Conservation (phyloP, 2,113 vertebrate species). For the Proteles cristata region DNA sequence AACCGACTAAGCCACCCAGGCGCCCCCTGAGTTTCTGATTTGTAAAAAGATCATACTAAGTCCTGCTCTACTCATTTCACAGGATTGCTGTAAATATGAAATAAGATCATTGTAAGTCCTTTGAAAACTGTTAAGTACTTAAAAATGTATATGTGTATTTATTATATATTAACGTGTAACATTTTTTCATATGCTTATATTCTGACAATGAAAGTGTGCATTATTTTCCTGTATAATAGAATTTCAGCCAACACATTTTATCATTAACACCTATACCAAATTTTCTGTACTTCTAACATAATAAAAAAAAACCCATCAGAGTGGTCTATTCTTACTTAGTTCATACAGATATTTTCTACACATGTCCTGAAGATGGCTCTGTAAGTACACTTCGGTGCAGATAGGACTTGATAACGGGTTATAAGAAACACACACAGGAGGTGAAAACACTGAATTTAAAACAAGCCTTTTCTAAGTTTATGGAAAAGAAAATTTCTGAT, state of each 20-base stretch:
- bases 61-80: background rate
- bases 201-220: background rate
- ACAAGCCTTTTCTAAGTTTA: conserved; percentile 76
- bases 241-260: background rate
- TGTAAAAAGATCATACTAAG: background rate
- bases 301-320: background rate
- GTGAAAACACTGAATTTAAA: conserved; percentile 75
- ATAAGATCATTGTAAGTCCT: background rate
- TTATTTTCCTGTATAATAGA: background rate
- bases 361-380: conserved; percentile 88
- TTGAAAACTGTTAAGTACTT: background rate
- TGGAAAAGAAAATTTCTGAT: conserved; percentile 74
- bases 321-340: background rate
- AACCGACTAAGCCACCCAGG: no score
- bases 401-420: conserved; percentile 40
- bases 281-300: background rate
- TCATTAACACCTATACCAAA: background rate
- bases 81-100: background rate
- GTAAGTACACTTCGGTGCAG: conserved; percentile 68
- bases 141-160: background rate
- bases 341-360: conserved; percentile 64
- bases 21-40: background rate
- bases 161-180: background rate
- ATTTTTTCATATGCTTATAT: background rate
- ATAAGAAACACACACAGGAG: conserved; percentile 58